Percentiles rank a stretch among this genome's conserved stretches.
Conservation (phyloP, 2,888 invertebrate genomes). For the Napeogenes inachia region DNA sequence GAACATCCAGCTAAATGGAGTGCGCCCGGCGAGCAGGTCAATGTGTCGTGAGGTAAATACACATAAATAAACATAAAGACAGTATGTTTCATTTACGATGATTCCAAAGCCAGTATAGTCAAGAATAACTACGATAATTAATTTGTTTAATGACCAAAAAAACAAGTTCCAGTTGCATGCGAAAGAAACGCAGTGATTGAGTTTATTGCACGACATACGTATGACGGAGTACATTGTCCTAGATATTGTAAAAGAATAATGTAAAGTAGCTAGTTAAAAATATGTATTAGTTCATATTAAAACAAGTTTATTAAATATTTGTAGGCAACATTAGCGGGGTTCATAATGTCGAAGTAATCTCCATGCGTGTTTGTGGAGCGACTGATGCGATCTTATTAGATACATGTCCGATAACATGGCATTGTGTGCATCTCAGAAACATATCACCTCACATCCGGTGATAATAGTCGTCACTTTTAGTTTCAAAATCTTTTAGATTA, state of each 20-base stretch:
- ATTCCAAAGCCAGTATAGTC: too few relatives aligned
- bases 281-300: background rate
- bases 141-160: slow-evolving; percentile 1
- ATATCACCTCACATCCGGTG: too few relatives aligned
- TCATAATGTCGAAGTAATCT: too few relatives aligned
- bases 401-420: too few relatives aligned
- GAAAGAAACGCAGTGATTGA: slow-evolving; percentile 16
- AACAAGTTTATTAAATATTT: background rate
- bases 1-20: too few relatives aligned
- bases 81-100: background rate
- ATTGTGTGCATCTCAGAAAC: too few relatives aligned
- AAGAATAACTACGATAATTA: background rate
- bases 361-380: too few relatives aligned
- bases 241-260: background rate
- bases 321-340: too few relatives aligned
- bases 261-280: too few relatives aligned
- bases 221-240: slow-evolving; percentile 6
- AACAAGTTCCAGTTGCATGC: slow-evolving; percentile 11
- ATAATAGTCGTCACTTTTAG: too few relatives aligned
- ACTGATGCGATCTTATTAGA: too few relatives aligned
- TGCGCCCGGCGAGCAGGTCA: background rate
- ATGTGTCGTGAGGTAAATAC: background rate
- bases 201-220: slow-evolving; percentile 21
- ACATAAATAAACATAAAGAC: background rate
- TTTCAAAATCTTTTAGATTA: too few relatives aligned